Percentiles rank a stretch among this genome's conserved stretches.
Conservation (phyloP, 2,113 vertebrate species). For the Solenodon paradoxus region DNA sequence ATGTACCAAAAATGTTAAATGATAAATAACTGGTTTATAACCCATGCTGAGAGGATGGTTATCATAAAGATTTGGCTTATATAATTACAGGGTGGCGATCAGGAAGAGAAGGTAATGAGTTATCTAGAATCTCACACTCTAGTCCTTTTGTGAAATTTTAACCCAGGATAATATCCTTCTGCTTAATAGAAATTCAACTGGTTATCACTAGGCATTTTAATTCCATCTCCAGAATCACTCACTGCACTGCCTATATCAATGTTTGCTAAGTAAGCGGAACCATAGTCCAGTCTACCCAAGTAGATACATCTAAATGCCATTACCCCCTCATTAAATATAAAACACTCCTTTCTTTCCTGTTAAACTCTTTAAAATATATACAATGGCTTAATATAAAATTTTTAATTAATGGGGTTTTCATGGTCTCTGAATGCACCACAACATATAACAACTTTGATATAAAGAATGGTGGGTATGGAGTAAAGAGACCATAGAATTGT, state of each 20-base stretch:
- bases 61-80: neutral
- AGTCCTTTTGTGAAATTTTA: neutral
- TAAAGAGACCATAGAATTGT: neutral
- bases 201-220: slow-evolving; percentile 4
- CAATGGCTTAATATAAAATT: neutral
- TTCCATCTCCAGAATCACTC: neutral
- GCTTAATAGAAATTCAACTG: slow-evolving; percentile 1
- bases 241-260: neutral
- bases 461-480: neutral
- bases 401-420: neutral
- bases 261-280: neutral
- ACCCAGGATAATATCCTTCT: neutral
- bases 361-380: slow-evolving; percentile 4
- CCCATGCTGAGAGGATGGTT: neutral
- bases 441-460: neutral
- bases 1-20: neutral
- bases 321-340: neutral
- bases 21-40: neutral
- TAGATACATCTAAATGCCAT: neutral
- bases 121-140: neutral
- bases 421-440: no score
- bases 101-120: neutral
- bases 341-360: neutral
- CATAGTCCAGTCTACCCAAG: neutral
- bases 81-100: neutral